phyloP scores from a whole-genome alignment of 2,888 invertebrate species.

The Limnephilus lunatus region DNA sequence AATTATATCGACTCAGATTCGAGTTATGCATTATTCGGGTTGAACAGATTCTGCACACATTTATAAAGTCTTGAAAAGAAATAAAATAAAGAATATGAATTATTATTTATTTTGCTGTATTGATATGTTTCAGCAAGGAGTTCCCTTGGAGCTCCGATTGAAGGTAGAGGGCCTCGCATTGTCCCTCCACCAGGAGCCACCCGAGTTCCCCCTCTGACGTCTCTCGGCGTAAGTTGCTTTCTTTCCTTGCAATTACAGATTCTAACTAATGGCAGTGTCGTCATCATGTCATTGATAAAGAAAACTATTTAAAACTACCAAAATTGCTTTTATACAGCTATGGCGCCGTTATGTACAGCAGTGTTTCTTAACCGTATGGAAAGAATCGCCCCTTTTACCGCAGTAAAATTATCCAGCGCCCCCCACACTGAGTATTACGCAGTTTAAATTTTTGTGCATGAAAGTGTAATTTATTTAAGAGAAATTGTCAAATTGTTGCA shows the following conservation, averaged over 20 bases:
- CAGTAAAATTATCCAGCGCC: no score
- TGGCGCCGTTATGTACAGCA: no score
- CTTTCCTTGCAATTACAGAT: neutral
- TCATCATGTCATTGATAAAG: neutral
- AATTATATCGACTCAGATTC: no score
- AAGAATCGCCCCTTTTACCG: no score
- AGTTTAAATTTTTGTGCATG: no score
- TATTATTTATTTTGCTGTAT: neutral
- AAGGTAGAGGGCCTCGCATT: neutral
- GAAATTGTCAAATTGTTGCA: no score
- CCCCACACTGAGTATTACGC: no score
- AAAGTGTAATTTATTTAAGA: no score
- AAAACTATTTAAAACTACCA: no score
- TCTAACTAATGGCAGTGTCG: neutral
- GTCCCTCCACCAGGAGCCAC: neutral
- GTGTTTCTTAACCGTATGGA: no score
- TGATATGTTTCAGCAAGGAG: neutral
- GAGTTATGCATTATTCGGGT: no score
- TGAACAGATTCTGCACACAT: neutral
- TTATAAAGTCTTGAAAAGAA: neutral
- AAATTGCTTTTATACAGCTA: no score
- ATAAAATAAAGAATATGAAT: neutral
- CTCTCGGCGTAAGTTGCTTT: neutral
- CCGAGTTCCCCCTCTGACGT: neutral
- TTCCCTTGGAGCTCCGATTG: neutral